phyloP scores from a whole-genome alignment of 2,888 invertebrate genomes.

The Ichneumoninae sp. region DNA sequence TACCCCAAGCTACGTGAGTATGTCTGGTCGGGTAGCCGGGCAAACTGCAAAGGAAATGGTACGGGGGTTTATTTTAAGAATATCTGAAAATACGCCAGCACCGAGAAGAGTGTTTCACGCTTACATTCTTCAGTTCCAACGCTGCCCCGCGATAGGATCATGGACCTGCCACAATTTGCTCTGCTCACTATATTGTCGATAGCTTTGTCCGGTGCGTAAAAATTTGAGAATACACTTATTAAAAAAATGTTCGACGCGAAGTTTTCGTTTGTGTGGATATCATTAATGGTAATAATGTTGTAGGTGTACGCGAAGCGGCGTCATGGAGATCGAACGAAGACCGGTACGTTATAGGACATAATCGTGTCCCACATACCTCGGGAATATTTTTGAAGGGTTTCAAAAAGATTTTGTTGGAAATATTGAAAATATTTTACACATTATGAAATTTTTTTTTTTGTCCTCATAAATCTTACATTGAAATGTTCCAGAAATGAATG shows the following conservation, averaged over 20 bases:
- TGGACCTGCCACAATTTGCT: slow-evolving; percentile 67
- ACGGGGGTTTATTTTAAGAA: slow-evolving; percentile 77
- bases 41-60: slow-evolving; percentile 36
- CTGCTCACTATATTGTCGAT: slow-evolving; percentile 63
- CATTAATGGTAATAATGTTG: slow-evolving; percentile 23
- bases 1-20: slow-evolving; percentile 22
- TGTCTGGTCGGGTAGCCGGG: slow-evolving; percentile 9
- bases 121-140: slow-evolving; percentile 71
- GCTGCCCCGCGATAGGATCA: slow-evolving; percentile 70
- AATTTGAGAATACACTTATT: neutral
- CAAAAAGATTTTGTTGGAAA: too few species aligned
- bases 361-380: too few species aligned
- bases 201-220: slow-evolving; percentile 72
- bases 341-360: slow-evolving; percentile 36
- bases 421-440: too few species aligned
- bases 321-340: slow-evolving; percentile 45
- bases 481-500: too few species aligned
- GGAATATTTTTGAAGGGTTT: too few species aligned
- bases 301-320: slow-evolving; percentile 37
- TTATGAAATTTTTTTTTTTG: too few species aligned
- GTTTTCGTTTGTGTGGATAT: neutral
- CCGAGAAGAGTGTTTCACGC: slow-evolving; percentile 58
- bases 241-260: neutral
- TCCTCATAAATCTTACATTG: too few species aligned
- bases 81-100: slow-evolving; percentile 76